A percentile compares a stretch with the other conserved stretches of the same genome.
Evolutionary conservation across 2,797 vertebrate species (phyloP).

Genomic region (Periophthalmus magnuspinnatus): DNA sequence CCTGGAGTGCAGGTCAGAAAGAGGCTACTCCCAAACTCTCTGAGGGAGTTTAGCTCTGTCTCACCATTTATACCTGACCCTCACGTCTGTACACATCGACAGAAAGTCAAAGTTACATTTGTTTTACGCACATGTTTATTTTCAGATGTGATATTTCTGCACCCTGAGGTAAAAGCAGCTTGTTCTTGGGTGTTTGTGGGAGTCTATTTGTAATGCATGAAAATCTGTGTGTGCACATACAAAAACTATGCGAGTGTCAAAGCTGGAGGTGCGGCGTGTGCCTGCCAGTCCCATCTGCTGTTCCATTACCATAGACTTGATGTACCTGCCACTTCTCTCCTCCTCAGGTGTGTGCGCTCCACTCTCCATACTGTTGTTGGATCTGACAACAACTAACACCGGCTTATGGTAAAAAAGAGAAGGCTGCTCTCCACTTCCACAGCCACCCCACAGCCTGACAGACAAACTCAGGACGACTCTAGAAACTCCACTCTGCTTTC

Average conservation of each 20-base stretch:
- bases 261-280: conserved; percentile 53
- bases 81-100: conserved; percentile 29
- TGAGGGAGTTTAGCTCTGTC: neutral
- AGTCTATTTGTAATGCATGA: conserved; percentile 49
- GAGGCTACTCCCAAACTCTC: conserved; percentile 34
- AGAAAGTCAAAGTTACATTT: conserved; percentile 34
- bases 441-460: conserved; percentile 56
- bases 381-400: conserved; percentile 68
- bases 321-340: conserved; percentile 72
- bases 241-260: conserved; percentile 47
- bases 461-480: conserved; percentile 47
- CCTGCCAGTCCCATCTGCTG: conserved; percentile 70
- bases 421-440: conserved; percentile 52
- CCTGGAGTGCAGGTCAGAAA: conserved; percentile 54
- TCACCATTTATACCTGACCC: conserved; percentile 35
- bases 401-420: conserved; percentile 40
- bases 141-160: conserved; percentile 52
- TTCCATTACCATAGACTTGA: conserved; percentile 67
- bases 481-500: conserved; percentile 35
- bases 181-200: conserved; percentile 50
- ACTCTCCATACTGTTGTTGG: conserved; percentile 63
- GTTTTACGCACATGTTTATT: conserved; percentile 45
- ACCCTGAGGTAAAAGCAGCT: conserved; percentile 56
- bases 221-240: conserved; percentile 40
- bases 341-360: conserved; percentile 54